Percentiles rank a stretch among this genome's conserved stretches.
phyloP scores from a whole-genome alignment of 1,140 invertebrate genomes.

The Brachionus rotundiformis region DNA sequence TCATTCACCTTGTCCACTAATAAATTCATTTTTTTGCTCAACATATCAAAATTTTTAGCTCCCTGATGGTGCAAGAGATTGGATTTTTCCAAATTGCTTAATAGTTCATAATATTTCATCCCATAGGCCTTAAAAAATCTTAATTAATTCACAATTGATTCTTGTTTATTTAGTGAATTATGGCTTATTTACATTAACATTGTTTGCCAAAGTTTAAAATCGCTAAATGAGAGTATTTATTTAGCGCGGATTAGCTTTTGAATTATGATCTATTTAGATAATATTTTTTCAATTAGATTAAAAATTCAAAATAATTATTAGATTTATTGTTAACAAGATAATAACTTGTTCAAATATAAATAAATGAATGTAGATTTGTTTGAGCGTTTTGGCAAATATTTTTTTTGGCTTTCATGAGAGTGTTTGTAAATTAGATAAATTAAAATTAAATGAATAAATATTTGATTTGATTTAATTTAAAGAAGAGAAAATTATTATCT shows the following conservation, averaged over 20 bases:
- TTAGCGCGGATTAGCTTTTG: too few species aligned
- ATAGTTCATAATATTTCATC: slow-evolving; percentile 77
- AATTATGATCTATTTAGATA: too few species aligned
- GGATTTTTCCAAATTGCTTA: slow-evolving; percentile 83
- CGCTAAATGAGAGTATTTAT: too few species aligned
- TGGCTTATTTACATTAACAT: too few species aligned
- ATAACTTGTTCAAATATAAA: slow-evolving; percentile 6
- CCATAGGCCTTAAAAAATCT: slow-evolving; percentile 75
- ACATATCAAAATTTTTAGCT: slow-evolving; percentile 53
- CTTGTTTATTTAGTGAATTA: neutral
- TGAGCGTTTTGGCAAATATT: neutral
- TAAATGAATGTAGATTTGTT: neutral
- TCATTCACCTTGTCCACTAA: slow-evolving; percentile 46
- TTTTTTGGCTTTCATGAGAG: neutral
- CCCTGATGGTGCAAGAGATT: slow-evolving; percentile 75
- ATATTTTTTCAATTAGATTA: too few species aligned
- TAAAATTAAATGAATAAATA: neutral
- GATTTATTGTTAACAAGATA: too few species aligned
- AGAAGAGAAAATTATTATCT: slow-evolving; percentile 3
- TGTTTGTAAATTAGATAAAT: slow-evolving; percentile 17
- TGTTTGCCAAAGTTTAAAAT: too few species aligned
- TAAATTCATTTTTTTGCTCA: slow-evolving; percentile 51
- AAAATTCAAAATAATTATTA: too few species aligned
- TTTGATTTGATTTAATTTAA: slow-evolving; percentile 4
- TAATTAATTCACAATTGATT: neutral